Evolutionary conservation across 2,888 invertebrate genomes (phyloP).

Genomic region (Drosophila austrosaltans): DNA sequence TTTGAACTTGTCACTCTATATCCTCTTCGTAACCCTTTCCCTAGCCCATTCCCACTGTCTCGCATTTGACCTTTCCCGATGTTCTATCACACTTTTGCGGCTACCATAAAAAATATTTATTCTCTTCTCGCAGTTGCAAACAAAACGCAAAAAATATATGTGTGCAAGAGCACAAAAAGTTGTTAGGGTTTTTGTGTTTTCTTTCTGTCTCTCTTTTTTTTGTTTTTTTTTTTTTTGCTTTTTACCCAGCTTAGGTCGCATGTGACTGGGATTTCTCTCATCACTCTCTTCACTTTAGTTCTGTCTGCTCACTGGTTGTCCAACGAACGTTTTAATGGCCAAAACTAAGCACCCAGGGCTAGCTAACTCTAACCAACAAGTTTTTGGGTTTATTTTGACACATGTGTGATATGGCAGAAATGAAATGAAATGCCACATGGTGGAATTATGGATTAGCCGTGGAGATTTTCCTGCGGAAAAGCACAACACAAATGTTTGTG

Average conservation of each 20-base stretch:
- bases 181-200: constrained; percentile 44
- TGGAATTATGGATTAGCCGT: constrained; percentile 50
- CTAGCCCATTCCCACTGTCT: neutral
- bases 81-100: constrained; percentile 16
- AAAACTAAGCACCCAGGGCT: constrained; percentile 13
- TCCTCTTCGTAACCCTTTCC: neutral
- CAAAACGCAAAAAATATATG: constrained; percentile 31
- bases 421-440: constrained; percentile 50
- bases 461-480: constrained; percentile 24
- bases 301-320: constrained; percentile 15
- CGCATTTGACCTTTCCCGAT: neutral
- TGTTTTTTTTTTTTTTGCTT: constrained; percentile 8
- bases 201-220: neutral
- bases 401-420: constrained; percentile 39
- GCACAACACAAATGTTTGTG: constrained; percentile 1
- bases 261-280: constrained; percentile 40
- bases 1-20: constrained; percentile 50
- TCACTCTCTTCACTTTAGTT: constrained; percentile 1
- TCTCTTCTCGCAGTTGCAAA: constrained; percentile 39
- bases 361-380: constrained; percentile 21
- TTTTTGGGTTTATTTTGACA: constrained; percentile 60
- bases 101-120: constrained; percentile 48
- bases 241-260: constrained; percentile 39
- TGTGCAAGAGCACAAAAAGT: constrained; percentile 38
- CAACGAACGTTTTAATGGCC: constrained; percentile 23